Conservation (phyloP, 2,797 vertebrate genomes). For the Myoxocephalus aenaeus region DNA sequence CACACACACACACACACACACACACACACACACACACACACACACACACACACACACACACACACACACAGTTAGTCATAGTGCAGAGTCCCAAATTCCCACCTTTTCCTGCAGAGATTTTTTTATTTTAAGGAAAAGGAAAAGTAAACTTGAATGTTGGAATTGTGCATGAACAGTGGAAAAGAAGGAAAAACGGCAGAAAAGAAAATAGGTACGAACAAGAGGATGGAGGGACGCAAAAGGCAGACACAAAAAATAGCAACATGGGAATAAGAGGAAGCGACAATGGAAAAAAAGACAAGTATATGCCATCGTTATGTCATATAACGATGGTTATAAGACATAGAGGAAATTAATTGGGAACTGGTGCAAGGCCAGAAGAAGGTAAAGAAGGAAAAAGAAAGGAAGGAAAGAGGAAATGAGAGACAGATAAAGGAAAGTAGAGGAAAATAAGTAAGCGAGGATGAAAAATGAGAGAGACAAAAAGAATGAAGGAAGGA, state of each 20-base stretch:
- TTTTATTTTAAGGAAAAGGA: too few species aligned
- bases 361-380: not conserved
- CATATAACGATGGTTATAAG: too few species aligned
- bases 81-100: not conserved
- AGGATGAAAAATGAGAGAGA: not conserved
- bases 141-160: not conserved
- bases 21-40: slow-evolving; percentile 28
- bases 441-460: not conserved
- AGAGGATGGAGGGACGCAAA: too few species aligned
- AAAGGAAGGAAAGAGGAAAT: not conserved
- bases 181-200: not conserved
- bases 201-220: accelerated
- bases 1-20: not conserved
- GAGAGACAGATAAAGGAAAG: not conserved
- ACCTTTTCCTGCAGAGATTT: not conserved
- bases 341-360: not conserved
- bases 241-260: not conserved
- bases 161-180: not conserved
- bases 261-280: too few species aligned
- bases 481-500: not conserved
- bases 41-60: not conserved
- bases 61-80: not conserved
- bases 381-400: not conserved
- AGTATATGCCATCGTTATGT: too few species aligned
- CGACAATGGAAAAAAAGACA: not conserved